Percentiles rank a stretch among this genome's conserved stretches.
Evolutionary conservation across 2,113 vertebrate species (phyloP).

Genomic region (Tragelaphus scriptus): DNA sequence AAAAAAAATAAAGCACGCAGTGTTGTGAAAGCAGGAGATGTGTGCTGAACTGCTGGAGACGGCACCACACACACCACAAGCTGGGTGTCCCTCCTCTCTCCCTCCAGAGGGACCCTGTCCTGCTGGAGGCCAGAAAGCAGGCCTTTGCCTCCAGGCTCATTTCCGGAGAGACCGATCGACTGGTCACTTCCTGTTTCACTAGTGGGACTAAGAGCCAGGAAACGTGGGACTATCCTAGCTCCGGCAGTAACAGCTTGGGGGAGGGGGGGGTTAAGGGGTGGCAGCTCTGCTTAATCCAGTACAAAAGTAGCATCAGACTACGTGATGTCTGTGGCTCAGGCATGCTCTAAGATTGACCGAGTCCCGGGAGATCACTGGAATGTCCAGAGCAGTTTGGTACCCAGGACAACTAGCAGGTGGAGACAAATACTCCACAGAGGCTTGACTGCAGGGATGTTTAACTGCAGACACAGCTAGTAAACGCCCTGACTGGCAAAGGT

Average conservation of each 20-base stretch:
- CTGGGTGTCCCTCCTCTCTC: too few species aligned
- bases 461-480: neutral
- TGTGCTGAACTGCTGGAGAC: neutral
- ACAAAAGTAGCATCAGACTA: neutral
- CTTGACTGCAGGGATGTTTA: neutral
- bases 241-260: neutral
- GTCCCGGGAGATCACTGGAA: accelerated
- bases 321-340: neutral
- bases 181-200: neutral
- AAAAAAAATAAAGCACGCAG: neutral
- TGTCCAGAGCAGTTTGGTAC: neutral
- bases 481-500: neutral
- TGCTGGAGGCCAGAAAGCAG: neutral
- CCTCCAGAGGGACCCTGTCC: accelerated
- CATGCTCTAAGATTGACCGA: accelerated
- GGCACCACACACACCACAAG: accelerated
- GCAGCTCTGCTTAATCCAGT: neutral
- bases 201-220: neutral
- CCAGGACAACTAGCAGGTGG: neutral
- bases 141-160: neutral
- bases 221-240: neutral
- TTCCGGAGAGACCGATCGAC: neutral
- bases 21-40: neutral
- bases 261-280: neutral
- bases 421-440: neutral